These are phyloP conservation scores for Arion vulgaris DNA, from an alignment of 1,140 invertebrate genomes.

Conservation along the genomic window DNA sequence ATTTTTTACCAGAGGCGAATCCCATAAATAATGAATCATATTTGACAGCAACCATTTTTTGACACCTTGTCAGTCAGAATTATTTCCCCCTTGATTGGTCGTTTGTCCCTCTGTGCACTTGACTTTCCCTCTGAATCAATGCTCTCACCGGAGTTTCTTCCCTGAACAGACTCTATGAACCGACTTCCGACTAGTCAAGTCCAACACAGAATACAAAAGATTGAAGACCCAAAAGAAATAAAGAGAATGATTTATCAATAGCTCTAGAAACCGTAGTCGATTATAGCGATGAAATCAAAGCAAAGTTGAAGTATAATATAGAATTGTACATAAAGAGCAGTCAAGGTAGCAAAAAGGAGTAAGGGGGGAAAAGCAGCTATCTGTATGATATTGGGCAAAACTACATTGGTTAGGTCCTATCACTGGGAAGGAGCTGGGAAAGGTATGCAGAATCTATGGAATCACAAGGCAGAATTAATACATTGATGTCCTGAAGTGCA, in stretches of 20 bases:
- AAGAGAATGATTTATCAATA: neutral
- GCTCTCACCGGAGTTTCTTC: neutral
- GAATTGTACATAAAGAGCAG: neutral
- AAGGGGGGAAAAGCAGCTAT: neutral
- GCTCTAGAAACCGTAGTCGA: neutral
- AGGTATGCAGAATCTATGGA: neutral
- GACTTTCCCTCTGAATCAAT: slow-evolving; percentile 3
- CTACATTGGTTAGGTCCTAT: neutral
- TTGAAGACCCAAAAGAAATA: neutral
- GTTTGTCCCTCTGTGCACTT: neutral
- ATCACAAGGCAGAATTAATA: slow-evolving; percentile 7
- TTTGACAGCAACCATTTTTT: neutral
- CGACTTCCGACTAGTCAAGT: neutral
- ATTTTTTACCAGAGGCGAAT: no score
- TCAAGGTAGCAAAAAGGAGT: neutral
- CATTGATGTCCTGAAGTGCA: slow-evolving; percentile 5
- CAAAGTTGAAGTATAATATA: neutral
- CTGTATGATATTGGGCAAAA: neutral
- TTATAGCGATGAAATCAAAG: neutral
- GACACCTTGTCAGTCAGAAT: neutral
- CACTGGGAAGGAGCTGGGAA: neutral
- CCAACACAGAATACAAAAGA: neutral
- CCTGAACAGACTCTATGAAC: neutral
- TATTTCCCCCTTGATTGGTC: neutral
- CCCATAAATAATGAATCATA: slow-evolving; percentile 9